Conservation (phyloP, 2,888 invertebrate species). For the Oxyteleia sp. region DNA sequence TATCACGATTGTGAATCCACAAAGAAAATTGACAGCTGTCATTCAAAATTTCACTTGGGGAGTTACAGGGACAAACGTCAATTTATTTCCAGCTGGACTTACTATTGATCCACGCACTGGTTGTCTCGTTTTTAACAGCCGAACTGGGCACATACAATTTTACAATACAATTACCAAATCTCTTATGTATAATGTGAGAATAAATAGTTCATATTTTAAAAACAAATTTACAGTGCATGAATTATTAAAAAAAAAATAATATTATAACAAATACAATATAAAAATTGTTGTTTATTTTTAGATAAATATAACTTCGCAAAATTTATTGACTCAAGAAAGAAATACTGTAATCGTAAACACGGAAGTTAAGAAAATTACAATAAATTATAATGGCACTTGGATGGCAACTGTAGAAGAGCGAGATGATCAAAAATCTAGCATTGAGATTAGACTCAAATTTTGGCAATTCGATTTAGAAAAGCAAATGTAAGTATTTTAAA, state of each 20-base stretch:
- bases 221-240: too few species aligned
- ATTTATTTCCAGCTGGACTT: slow-evolving; percentile 89
- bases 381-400: slow-evolving; percentile 91
- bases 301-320: slow-evolving; percentile 92
- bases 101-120: slow-evolving; percentile 90
- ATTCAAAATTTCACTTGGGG: slow-evolving; percentile 92
- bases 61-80: slow-evolving; percentile 87
- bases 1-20: slow-evolving; percentile 89
- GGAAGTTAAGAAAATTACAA: slow-evolving; percentile 90
- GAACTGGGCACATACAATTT: slow-evolving; percentile 92
- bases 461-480: slow-evolving; percentile 90
- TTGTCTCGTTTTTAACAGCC: slow-evolving; percentile 91
- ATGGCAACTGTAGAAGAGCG: slow-evolving; percentile 91
- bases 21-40: slow-evolving; percentile 88
- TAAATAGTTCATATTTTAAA: slow-evolving; percentile 1
- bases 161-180: slow-evolving; percentile 90
- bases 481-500: slow-evolving; percentile 89
- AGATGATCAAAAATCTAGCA: slow-evolving; percentile 89
- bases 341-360: slow-evolving; percentile 89
- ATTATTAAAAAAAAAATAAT: too few species aligned
- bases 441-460: slow-evolving; percentile 92
- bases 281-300: slow-evolving; percentile 84
- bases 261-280: too few species aligned
- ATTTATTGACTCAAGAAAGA: slow-evolving; percentile 91
- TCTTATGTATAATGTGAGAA: slow-evolving; percentile 91